phyloP scores from a whole-genome alignment of 2,797 vertebrate genomes.

The Sebastes goodei region DNA sequence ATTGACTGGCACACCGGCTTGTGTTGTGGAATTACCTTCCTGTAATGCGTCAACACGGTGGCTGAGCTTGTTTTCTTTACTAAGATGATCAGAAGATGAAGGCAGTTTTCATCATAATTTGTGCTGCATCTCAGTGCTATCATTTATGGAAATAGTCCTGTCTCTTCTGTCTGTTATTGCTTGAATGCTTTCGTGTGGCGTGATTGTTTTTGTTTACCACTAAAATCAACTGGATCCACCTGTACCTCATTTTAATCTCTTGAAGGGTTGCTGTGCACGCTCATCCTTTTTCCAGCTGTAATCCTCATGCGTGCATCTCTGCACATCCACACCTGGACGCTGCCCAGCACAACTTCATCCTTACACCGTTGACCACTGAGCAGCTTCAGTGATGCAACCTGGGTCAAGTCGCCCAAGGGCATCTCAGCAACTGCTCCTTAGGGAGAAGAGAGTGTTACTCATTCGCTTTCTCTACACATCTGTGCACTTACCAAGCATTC shows the following conservation, averaged over 20 bases:
- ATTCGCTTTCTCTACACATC: neutral
- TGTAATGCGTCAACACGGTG: neutral
- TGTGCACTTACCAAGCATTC: slow-evolving; percentile 1
- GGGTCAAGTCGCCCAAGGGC: neutral
- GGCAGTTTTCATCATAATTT: neutral
- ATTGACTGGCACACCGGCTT: slow-evolving; percentile 37
- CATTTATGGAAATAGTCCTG: slow-evolving; percentile 4
- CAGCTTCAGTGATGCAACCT: neutral
- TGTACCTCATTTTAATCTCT: slow-evolving; percentile 7
- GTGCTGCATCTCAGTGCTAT: neutral
- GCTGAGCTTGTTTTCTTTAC: slow-evolving; percentile 13
- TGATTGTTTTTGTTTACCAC: neutral
- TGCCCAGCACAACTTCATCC: neutral
- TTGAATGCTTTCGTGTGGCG: neutral
- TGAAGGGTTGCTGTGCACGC: neutral
- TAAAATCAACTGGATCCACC: neutral
- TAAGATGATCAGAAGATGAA: slow-evolving; percentile 32
- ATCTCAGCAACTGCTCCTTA: neutral
- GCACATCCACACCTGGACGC: slow-evolving; percentile 16
- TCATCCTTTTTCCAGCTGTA: slow-evolving; percentile 5
- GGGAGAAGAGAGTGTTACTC: neutral
- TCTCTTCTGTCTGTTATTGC: neutral
- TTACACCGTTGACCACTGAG: neutral
- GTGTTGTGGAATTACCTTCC: slow-evolving; percentile 38
- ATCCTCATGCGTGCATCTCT: slow-evolving; percentile 1